Percentiles rank a stretch among this genome's conserved stretches.
Conservation (phyloP, 2,113 vertebrate genomes). For the Dicaeum eximium region DNA sequence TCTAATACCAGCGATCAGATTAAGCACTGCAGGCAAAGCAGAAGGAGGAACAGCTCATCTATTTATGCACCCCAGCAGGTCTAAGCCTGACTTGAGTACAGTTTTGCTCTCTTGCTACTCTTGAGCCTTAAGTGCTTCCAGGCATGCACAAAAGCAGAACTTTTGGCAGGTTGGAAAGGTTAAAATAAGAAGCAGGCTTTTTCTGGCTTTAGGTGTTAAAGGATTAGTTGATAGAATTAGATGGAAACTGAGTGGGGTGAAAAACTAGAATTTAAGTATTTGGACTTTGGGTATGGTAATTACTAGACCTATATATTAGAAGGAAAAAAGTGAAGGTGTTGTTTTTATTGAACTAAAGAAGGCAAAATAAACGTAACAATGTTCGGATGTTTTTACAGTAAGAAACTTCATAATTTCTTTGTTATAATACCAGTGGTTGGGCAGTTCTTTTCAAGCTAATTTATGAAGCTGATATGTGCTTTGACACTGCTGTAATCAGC, state of each 20-base stretch:
- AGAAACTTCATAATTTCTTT: background rate
- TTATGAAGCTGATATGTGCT: background rate
- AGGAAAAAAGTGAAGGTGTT: background rate
- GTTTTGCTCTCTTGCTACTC: background rate
- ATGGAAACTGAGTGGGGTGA: background rate
- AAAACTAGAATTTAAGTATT: background rate
- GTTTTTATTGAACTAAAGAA: background rate
- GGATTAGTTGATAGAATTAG: background rate
- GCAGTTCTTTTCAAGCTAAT: background rate
- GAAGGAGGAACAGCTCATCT: background rate
- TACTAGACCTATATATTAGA: background rate
- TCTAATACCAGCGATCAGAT: background rate
- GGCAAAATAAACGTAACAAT: background rate
- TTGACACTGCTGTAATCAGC: background rate
- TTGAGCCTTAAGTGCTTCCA: background rate
- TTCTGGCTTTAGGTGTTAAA: background rate
- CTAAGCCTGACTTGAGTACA: background rate
- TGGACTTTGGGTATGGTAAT: background rate
- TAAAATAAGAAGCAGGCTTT: background rate
- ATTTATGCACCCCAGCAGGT: background rate
- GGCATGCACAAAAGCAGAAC: background rate
- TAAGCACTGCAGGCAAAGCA: background rate
- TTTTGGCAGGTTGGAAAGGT: background rate
- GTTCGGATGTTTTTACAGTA: background rate
- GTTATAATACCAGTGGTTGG: background rate